Evolutionary conservation across 2,888 invertebrate genomes (phyloP).

Genomic region (Cremastobaeus sp.): DNA sequence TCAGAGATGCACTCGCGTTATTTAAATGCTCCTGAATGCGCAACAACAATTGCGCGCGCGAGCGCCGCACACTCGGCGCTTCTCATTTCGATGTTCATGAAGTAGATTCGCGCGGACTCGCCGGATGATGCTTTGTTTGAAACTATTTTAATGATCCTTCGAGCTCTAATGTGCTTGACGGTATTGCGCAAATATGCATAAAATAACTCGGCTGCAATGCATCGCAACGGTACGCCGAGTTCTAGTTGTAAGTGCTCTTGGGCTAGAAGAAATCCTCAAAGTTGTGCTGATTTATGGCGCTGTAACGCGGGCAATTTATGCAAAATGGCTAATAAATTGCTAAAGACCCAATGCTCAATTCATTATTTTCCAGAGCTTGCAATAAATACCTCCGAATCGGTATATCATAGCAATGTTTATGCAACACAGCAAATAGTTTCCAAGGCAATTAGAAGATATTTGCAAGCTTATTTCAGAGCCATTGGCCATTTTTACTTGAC

Average conservation of each 20-base stretch:
- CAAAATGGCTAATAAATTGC: too few species aligned
- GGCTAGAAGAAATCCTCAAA: neutral
- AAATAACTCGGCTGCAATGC: conserved; percentile 15
- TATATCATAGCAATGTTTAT: too few species aligned
- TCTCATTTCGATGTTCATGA: conserved; percentile 34
- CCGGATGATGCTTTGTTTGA: conserved; percentile 31
- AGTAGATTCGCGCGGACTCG: conserved; percentile 24
- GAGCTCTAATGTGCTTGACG: conserved; percentile 2
- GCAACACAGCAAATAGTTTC: too few species aligned
- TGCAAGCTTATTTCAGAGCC: too few species aligned
- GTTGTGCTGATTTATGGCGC: too few species aligned
- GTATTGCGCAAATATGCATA: conserved; percentile 25
- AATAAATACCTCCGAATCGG: too few species aligned
- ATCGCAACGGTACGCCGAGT: too few species aligned
- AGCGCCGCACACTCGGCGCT: conserved; percentile 5
- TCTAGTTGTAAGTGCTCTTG: conserved; percentile 14
- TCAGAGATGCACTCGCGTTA: conserved; percentile 35
- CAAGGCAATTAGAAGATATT: too few species aligned
- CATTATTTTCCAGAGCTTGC: too few species aligned
- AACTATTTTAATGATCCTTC: conserved; percentile 38
- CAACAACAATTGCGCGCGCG: conserved; percentile 29
- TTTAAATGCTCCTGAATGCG: conserved; percentile 41
- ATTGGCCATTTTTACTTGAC: too few species aligned
- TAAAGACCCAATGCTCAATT: too few species aligned
- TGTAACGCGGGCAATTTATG: too few species aligned